A percentile compares a stretch with the other conserved stretches of the same genome.
phyloP scores from a whole-genome alignment of 2,888 invertebrate genomes.

The Agonopterix heracliana region DNA sequence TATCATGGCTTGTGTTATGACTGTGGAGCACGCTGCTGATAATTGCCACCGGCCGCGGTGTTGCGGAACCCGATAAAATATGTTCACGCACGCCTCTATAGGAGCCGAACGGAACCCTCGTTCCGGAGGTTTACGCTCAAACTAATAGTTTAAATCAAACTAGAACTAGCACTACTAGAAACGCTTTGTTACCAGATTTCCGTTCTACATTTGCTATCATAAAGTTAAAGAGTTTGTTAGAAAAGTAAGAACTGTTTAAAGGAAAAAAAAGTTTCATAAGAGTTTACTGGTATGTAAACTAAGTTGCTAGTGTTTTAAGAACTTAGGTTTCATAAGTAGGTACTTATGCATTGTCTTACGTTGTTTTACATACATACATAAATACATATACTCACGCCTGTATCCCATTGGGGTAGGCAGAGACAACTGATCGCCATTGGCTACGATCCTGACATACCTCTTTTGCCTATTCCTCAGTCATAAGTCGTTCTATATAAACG shows the following conservation, averaged over 20 bases:
- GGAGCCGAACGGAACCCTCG: conserved; percentile 32
- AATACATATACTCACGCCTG: too few relatives aligned
- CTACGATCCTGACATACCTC: too few relatives aligned
- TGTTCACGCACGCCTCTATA: conserved; percentile 69
- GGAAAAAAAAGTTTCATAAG: not conserved
- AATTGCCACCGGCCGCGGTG: conserved; percentile 50
- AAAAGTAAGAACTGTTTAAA: not conserved
- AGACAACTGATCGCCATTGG: too few relatives aligned
- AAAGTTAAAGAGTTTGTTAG: not conserved
- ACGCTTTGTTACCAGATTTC: not conserved
- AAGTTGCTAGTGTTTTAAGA: too few relatives aligned
- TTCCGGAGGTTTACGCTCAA: conserved; percentile 40
- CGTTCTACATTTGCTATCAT: too few relatives aligned
- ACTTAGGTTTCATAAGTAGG: too few relatives aligned
- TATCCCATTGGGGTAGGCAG: too few relatives aligned
- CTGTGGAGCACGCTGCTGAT: conserved; percentile 57
- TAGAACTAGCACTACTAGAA: not conserved
- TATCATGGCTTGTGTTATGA: conserved; percentile 48
- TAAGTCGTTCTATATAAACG: too few relatives aligned
- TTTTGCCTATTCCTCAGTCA: too few relatives aligned
- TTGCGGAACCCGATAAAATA: conserved; percentile 66
- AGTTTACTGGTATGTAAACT: not conserved
- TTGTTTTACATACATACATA: too few relatives aligned
- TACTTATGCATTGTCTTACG: too few relatives aligned
- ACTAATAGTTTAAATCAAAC: conserved; percentile 7